Base-by-base conservation (phyloP, 2,113 vertebrate species). In the Odontophorus gujanensis region DNA sequence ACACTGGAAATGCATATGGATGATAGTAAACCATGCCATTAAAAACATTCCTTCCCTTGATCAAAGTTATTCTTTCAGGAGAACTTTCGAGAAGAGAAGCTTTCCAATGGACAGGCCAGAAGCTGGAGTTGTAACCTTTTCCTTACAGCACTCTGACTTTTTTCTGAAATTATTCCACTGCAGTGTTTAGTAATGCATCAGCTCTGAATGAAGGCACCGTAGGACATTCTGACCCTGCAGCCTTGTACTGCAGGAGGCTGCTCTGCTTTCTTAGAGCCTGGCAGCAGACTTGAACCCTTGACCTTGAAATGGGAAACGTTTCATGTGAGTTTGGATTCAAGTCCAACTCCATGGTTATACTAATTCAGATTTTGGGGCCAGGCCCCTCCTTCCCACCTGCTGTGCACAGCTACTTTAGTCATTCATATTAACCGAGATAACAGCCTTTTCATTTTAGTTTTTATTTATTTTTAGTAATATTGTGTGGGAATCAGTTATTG, bases 401-500 rank as follows among this genome's bases (percentile, higher is more conserved):
- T 78, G 42, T 47, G 4, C 63, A 12, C 21, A 62, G 67, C 68
- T 66, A 19, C 30, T 80, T 24, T 38, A 34, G 68, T 67, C 58
- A 25, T 17, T 92, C 7, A 1, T 57, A 12, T n/a, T 71, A 72
- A 81, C 28, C 63, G 43, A 88, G 55, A 88, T 77, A 88, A 78
- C 55, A 26, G 47, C 42, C 50, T 71, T 84, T 62, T 81, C 15
- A 8, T 74, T 78, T 74, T 62, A 21, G 50, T 55, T 45, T 69
- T 0, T 30, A 48, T 78, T 63, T 81, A 45, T 78, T 86, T 86
- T 94, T 81, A 48, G 43, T 62, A 69, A 57, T 15, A 3, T 66
- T 87, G 53, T 90, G 92, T 81, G 42, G 59, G 36, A 87, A 87
- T 85, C n/a, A 26, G 40, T 78, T 91, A 65, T 79, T 92, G 90